These are phyloP conservation scores for Scaptomyza cyrtandrae DNA, from an alignment of 2,888 invertebrate species.

Conservation along the genomic window DNA sequence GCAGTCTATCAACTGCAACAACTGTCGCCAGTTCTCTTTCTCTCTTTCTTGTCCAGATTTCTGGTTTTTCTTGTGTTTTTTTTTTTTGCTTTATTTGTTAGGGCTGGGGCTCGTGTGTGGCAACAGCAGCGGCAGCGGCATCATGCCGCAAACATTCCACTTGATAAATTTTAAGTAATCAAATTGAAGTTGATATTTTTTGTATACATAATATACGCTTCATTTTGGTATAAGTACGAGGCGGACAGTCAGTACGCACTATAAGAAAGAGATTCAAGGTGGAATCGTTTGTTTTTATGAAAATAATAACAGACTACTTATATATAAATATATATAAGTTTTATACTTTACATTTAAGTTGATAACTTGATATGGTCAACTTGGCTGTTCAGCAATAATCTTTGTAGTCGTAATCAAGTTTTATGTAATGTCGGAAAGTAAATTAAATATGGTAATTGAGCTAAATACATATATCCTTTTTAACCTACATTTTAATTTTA, in stretches of 20 bases:
- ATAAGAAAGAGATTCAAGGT: neutral
- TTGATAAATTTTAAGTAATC: constrained; percentile 49
- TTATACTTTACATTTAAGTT: too few species aligned
- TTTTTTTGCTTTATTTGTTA: constrained; percentile 10
- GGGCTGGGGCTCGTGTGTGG: constrained; percentile 57
- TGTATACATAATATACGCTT: constrained; percentile 35
- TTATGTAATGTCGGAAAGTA: too few species aligned
- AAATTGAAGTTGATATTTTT: constrained; percentile 36
- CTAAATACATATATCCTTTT: too few species aligned
- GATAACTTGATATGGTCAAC: too few species aligned
- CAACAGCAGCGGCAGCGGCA: constrained; percentile 36
- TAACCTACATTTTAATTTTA: too few species aligned
- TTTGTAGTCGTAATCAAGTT: too few species aligned
- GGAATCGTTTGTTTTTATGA: neutral
- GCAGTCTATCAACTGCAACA: constrained; percentile 54
- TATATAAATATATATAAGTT: too few species aligned
- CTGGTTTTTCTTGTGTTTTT: constrained; percentile 3
- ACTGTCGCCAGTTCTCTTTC: constrained; percentile 53
- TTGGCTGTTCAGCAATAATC: too few species aligned
- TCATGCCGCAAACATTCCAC: constrained; percentile 51
- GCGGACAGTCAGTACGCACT: neutral
- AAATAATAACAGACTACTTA: neutral
- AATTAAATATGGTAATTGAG: too few species aligned
- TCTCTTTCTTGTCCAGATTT: constrained; percentile 44
- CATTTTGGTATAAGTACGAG: constrained; percentile 15